These are phyloP conservation scores for Plotosus lineatus DNA, from an alignment of 2,113 vertebrate genomes.

Conservation along the genomic window DNA sequence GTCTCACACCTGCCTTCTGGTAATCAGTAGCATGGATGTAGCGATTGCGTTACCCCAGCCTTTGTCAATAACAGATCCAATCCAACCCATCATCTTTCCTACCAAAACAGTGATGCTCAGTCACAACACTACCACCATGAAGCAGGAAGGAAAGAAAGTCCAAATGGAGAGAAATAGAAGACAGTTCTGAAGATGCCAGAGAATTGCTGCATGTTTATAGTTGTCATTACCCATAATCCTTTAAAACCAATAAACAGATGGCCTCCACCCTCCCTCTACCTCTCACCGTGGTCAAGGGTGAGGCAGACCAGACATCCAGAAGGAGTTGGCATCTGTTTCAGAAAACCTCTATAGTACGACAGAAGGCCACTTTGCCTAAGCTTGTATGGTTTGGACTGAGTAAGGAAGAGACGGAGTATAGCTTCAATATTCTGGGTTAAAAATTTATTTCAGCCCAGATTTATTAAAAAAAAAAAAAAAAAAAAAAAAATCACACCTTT, in stretches of 20 bases:
- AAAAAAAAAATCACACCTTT: not conserved
- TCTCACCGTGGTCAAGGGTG: not conserved
- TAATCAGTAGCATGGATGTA: not conserved
- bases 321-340: not conserved
- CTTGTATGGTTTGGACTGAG: not conserved
- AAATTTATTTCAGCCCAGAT: not conserved
- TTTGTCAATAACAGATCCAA: constrained; percentile 64
- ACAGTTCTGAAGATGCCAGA: not conserved
- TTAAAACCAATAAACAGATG: constrained; percentile 67
- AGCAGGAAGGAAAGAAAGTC: not conserved
- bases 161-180: not conserved
- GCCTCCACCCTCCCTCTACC: constrained; percentile 23
- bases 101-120: not conserved
- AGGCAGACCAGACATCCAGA: not conserved
- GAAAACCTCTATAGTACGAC: not conserved
- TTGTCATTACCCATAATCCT: constrained; percentile 60
- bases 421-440: not conserved
- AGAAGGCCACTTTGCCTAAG: not conserved
- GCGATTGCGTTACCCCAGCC: constrained; percentile 54
- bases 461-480: too few relatives aligned
- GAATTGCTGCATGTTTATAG: not conserved
- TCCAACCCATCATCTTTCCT: constrained; percentile 63
- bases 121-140: not conserved
- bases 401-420: too few relatives aligned
- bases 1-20: constrained; percentile 6